Conservation (phyloP, 1,140 invertebrate genomes). For the Lepidostoma basale region DNA sequence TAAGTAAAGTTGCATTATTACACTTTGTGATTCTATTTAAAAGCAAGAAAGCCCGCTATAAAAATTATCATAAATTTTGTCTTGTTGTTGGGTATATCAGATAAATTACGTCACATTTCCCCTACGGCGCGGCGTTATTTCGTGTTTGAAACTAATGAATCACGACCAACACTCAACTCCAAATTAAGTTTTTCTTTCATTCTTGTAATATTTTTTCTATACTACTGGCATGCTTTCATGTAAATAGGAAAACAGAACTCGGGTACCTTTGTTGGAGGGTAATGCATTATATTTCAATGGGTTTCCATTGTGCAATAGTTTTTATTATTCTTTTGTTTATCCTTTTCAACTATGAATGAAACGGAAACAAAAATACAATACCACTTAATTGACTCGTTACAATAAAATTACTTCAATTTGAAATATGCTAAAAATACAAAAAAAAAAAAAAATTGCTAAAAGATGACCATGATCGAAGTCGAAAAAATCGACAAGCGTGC, state of each 20-base stretch:
- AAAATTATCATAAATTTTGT: constrained; percentile 15
- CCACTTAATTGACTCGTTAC: too few species aligned
- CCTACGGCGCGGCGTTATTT: constrained; percentile 15
- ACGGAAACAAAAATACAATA: too few species aligned
- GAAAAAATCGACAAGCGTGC: too few species aligned
- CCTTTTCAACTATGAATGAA: too few species aligned
- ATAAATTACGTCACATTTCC: constrained; percentile 16
- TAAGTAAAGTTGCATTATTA: too few species aligned
- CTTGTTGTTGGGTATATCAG: neutral
- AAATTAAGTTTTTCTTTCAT: constrained; percentile 43
- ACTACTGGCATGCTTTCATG: constrained; percentile 39
- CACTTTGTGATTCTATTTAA: too few species aligned
- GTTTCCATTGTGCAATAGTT: too few species aligned
- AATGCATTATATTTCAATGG: constrained; percentile 8
- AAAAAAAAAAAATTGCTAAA: too few species aligned
- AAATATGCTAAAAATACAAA: too few species aligned
- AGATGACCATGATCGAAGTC: too few species aligned
- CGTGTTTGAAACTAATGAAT: constrained; percentile 39
- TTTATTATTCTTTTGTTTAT: too few species aligned
- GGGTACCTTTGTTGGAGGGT: constrained; percentile 2
- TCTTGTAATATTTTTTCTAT: constrained; percentile 39
- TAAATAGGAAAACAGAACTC: constrained; percentile 26
- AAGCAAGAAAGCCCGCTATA: neutral
- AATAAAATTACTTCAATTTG: too few species aligned
- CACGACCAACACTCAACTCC: constrained; percentile 30